Evolutionary conservation across 2,113 vertebrate genomes (phyloP).

Genomic region (Siniperca chuatsi): DNA sequence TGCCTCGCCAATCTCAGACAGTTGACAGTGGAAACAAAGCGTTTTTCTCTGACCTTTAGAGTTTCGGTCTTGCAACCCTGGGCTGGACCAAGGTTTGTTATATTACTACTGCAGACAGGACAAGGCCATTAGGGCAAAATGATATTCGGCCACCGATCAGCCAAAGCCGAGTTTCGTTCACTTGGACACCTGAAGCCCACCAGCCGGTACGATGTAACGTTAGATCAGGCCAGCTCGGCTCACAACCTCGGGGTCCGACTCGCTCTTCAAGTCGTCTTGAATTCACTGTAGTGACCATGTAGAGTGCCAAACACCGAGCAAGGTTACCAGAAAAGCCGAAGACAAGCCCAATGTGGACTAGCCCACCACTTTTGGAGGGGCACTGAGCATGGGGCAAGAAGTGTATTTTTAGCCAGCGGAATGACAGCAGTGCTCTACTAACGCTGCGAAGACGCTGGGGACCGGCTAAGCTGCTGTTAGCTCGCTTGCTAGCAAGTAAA

Average conservation of each 20-base stretch:
- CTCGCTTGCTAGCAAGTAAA: constrained; percentile 41
- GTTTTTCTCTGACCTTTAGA: constrained; percentile 60
- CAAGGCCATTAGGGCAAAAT: constrained; percentile 62
- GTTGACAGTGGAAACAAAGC: constrained; percentile 61
- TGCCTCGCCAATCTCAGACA: constrained; percentile 45
- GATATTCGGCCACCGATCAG: constrained; percentile 53
- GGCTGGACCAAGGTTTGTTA: constrained; percentile 49
- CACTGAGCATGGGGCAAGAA: constrained; percentile 28
- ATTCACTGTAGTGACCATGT: constrained; percentile 79
- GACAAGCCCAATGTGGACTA: constrained; percentile 42
- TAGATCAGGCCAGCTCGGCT: constrained; percentile 66
- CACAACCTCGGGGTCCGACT: constrained; percentile 69
- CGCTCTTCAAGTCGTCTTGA: constrained; percentile 72
- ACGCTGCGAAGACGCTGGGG: constrained; percentile 43
- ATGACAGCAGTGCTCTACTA: constrained; percentile 41
- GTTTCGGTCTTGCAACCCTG: constrained; percentile 24
- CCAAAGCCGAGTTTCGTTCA: constrained; percentile 36
- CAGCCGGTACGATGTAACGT: constrained; percentile 40
- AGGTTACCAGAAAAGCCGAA: constrained; percentile 49
- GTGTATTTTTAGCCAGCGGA: constrained; percentile 77
- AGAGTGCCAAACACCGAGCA: constrained; percentile 66
- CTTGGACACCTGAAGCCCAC: constrained; percentile 52
- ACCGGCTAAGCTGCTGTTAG: constrained; percentile 36
- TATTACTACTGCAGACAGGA: constrained; percentile 43
- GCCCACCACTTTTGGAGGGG: constrained; percentile 62